phyloP scores from a whole-genome alignment of 1,140 invertebrate species.

The Holotrichia oblita region DNA sequence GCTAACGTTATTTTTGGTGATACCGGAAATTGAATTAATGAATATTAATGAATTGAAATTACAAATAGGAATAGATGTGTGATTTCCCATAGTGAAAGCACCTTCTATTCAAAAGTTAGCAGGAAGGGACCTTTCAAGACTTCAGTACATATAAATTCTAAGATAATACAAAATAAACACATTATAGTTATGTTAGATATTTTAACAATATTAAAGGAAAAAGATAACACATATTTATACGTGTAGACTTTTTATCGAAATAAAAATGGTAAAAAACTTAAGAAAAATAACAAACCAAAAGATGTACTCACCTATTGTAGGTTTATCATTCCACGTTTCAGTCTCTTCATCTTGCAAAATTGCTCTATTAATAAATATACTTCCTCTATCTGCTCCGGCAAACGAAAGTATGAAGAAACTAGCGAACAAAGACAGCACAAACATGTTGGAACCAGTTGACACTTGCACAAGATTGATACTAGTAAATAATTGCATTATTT shows the following conservation, averaged over 20 bases:
- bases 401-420: background rate
- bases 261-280: background rate
- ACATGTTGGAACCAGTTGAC: background rate
- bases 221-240: background rate
- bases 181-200: no score
- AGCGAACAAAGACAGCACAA: background rate
- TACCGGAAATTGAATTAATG: no score
- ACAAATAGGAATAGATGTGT: no score
- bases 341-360: conserved; percentile 19
- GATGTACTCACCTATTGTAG: background rate
- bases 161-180: no score
- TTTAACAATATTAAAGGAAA: no score
- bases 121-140: no score
- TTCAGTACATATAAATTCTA: no score
- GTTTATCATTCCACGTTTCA: conserved; percentile 7
- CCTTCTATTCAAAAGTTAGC: no score
- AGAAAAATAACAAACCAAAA: background rate
- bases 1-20: no score
- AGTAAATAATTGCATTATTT: background rate
- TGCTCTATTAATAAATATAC: conserved; percentile 10
- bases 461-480: background rate
- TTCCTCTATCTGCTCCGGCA: background rate
- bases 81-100: no score
- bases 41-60: no score
- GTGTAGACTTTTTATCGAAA: background rate